Evolutionary conservation across 2,113 vertebrate species (phyloP).

Genomic region (Cheirogaleus medius): DNA sequence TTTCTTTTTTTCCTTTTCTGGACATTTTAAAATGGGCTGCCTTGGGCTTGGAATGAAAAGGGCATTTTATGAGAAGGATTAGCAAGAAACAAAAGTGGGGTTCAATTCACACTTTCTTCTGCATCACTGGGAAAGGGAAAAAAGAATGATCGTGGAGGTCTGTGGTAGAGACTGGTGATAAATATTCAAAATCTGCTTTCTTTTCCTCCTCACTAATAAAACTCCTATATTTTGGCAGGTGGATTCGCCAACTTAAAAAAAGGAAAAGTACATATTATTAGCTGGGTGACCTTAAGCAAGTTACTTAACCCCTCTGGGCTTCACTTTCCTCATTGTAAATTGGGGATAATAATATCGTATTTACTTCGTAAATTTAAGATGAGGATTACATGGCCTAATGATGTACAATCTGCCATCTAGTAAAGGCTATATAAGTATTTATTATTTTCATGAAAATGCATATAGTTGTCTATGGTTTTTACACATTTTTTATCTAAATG

Average conservation of each 20-base stretch:
- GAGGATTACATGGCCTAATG: not conserved
- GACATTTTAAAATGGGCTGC: not conserved
- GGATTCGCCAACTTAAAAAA: not conserved
- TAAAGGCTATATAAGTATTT: not conserved
- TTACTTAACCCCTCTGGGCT: not conserved
- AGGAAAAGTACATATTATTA: not conserved
- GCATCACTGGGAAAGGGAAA: not conserved
- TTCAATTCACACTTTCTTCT: slow-evolving; percentile 37
- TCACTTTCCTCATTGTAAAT: not conserved
- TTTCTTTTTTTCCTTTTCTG: not conserved
- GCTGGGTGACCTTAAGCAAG: not conserved
- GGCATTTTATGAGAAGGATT: slow-evolving; percentile 1
- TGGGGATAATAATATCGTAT: not conserved
- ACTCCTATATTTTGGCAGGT: not conserved
- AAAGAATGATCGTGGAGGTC: not conserved
- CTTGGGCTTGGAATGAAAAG: not conserved
- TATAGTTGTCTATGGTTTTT: not conserved
- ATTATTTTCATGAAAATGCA: not conserved
- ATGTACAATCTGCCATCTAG: not conserved
- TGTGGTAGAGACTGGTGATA: slow-evolving; percentile 41
- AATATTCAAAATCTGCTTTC: slow-evolving; percentile 53
- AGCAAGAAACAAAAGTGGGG: slow-evolving; percentile 17
- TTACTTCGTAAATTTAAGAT: not conserved
- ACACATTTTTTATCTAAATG: not conserved
- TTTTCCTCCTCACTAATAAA: slow-evolving; percentile 39